Evolutionary conservation across 2,888 invertebrate genomes (phyloP), one percentile per base, ranked within the genome.

Genomic region (Hylaea fasciaria): DNA sequence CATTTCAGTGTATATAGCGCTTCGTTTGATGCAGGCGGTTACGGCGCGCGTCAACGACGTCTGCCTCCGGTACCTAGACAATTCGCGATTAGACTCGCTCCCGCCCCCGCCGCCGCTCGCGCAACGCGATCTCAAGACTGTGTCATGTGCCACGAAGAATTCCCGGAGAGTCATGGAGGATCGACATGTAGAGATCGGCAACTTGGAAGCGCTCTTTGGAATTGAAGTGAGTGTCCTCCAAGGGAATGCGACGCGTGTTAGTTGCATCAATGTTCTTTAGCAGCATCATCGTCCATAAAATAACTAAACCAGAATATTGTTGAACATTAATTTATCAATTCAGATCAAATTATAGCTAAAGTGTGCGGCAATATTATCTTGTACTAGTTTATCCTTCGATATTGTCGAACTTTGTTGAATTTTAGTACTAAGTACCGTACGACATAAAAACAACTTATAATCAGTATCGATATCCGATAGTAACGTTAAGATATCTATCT

Each of bases 121-220:
- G 22, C 93, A 93, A 51, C 84, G 87, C 45, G 93, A 93, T 65
- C 82, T 89, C 62, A 86, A 87, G 85, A 84, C 91, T 72, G 95
- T 95, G 65, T 94, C 94, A 35, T 94, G 94, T 74, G 96, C 96
- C 53, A 94, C 95, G 29, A 97, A 96, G 87, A 98, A 98, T 88
- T 94, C 94, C 37, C 94, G 98, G 55, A 93, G 98, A 59, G 95
- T 94, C 80, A 98, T 98, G 98, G 98, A 99, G 87, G 98, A 99
- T 85, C 93, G 97, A 48, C 96, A 97, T 80, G 95, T 97, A 3
- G 94, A 97, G 75, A 93, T 98, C 62, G 96, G 96, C 50, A 96
- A 97, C 81, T 93, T 97, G 74, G 96, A 97, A 83, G 94, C 95
- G 16, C 93, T 97, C 70, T 97, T 97, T 87, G 95, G 95, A 75